Base-by-base conservation (phyloP, 1,140 invertebrate genomes). In the Philotrypesis tridentata region DNA sequence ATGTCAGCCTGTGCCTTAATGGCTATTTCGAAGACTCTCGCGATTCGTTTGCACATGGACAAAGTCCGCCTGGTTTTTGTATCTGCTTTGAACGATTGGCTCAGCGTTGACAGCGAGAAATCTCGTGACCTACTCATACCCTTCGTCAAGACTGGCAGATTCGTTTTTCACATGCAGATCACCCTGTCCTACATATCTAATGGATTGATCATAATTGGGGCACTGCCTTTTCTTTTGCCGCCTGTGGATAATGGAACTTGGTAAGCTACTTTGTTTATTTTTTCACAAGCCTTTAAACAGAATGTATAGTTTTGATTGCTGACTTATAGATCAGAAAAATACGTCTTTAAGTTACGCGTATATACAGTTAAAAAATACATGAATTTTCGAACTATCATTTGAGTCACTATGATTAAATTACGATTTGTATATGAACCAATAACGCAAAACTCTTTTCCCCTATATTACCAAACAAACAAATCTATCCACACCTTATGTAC, bases 141-240 rank as follows among this genome's bases (percentile, higher is more conserved):
- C 8, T 81, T 83, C 37, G 82, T 60, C 1, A 83, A 77, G 71
- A 63, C 79, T 14, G 84, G 84, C 21, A 43, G 82, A 27, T 23
- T 6, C 0, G 74, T 84, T 8, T 85, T 40, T 33, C 67, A 82
- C n/a, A 71, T 83, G 12, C 86, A 87, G 73, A 83, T 85, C 67
- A 78, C 74, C n/a, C 67, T 67, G 17, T 1, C 29, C n/a, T 84
- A 80, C 48, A 21, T 86, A 6, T 73, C 83, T 12, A 80, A 68
- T 5, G 63, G 79, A 11, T 29, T 82, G 0, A 84, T 86, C 14
- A 75, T 84, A 1, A 29, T 83, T 4, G 73, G 80, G 12, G 23
- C 80, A 8, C 40, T 86, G 25, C 81, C 85, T 29, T 67, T 84
- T 65, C n/a, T 84, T 0, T 55, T 79, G 6, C 65, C 82, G 31